Evolutionary conservation across 2,888 invertebrate species (phyloP), one percentile per base, ranked within the genome.

Genomic region (Chrysomela aeneicollis): DNA sequence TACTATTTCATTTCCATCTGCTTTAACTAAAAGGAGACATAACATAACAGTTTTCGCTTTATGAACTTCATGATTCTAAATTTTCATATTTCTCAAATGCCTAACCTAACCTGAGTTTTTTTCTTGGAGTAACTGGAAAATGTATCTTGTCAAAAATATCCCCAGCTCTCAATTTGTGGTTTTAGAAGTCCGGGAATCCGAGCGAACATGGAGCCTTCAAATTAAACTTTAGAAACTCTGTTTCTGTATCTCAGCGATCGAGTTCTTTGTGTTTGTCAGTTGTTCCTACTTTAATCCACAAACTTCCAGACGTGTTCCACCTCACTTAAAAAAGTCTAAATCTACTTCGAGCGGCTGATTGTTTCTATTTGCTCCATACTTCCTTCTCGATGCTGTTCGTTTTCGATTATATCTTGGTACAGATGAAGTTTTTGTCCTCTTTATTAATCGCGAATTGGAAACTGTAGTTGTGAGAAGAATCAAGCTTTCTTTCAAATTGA

Each of bases 251-350:
- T 30, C 62, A 49, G 47, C 59, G 60, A 70, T 70, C 69, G 42
- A n/a, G 61, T 65, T 66, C 66, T 70, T 71, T 69, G 69, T 69
- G 65, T 71, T 70, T 71, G 69, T 71, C 68, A 69, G 69, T 70
- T 69, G 71, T 69, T 71, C 68, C 68, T 62, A 59, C 63, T 69
- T 64, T 66, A 71, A 70, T 68, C 69, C 68, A 15, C 59, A 60
- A 66, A 70, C 64, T 66, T 71, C 46, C 35, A 51, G 63, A 68
- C 63, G 71, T 70, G 64, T 70, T 69, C 64, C 50, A 63, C 55
- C 49, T 61, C 67, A 53, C 60, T 68, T 70, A 59, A 32, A 62
- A 26, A 64, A 63, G 51, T 61, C 68, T 52, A 63, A 63, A 61
- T 17, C 35, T 19, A 21, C 10, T 18, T 35, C 32, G 9, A 5